Evolutionary conservation across 1,140 invertebrate genomes (phyloP).

Genomic region (Portunus trituberculatus): DNA sequence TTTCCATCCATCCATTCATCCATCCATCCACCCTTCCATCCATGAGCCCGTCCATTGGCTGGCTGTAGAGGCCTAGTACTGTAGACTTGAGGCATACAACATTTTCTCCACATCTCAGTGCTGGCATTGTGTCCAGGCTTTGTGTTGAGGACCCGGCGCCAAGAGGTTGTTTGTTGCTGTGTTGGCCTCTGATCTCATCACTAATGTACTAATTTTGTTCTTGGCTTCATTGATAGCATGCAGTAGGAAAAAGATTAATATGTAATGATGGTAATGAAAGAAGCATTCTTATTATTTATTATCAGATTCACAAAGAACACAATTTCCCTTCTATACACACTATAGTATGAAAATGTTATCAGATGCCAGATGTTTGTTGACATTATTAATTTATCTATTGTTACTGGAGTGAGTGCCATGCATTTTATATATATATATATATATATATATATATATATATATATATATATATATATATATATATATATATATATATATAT

Average conservation of each 20-base stretch:
- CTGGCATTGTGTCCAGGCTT: background rate
- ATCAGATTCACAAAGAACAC: slow-evolving; percentile 2
- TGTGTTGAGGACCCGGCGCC: background rate
- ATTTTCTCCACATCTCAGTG: background rate
- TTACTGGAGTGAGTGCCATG: background rate
- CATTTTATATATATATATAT: slow-evolving; percentile 34
- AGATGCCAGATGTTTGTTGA: background rate
- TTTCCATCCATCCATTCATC: background rate
- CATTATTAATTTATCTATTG: background rate
- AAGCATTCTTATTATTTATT: background rate
- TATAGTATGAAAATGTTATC: background rate
- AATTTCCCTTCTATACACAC: slow-evolving; percentile 42
- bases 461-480: slow-evolving; percentile 71
- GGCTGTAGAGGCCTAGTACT: slow-evolving; percentile 5
- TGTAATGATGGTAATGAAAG: background rate
- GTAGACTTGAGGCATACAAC: slow-evolving; percentile 15
- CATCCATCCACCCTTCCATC: background rate
- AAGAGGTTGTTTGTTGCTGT: background rate
- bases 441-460: slow-evolving; percentile 65
- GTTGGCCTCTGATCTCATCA: background rate
- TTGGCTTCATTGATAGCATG: slow-evolving; percentile 67
- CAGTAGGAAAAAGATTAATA: slow-evolving; percentile 42
- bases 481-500: slow-evolving; percentile 62
- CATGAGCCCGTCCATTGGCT: background rate
- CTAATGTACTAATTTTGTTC: background rate